phyloP scores from a whole-genome alignment of 2,888 invertebrate genomes.

The Cetonia aurata region DNA sequence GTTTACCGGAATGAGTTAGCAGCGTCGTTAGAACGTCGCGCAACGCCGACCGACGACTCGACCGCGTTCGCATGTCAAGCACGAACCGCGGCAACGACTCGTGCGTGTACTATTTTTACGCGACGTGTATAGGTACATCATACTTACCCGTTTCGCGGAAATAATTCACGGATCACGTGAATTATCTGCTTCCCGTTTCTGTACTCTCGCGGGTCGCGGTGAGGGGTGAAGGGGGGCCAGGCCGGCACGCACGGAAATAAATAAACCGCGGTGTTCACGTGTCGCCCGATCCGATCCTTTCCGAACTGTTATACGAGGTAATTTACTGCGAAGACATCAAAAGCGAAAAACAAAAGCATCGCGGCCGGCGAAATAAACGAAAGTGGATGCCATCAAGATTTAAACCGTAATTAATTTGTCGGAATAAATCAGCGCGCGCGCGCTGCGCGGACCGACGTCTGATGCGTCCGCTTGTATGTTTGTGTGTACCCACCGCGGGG shows the following conservation, averaged over 20 bases:
- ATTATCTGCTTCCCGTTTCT: constrained; percentile 4
- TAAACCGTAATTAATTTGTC: constrained; percentile 37
- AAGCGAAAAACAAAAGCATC: constrained; percentile 25
- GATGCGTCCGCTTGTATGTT: no score
- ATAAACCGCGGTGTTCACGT: not conserved
- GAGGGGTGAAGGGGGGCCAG: constrained; percentile 1
- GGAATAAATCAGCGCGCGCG: constrained; percentile 17
- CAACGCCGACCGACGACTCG: not conserved
- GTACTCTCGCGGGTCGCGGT: not conserved
- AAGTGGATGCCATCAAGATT: constrained; percentile 29
- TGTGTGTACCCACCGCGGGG: no score
- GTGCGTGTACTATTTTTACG: constrained; percentile 38
- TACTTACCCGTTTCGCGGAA: constrained; percentile 30
- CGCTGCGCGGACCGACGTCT: no score
- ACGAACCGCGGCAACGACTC: constrained; percentile 30
- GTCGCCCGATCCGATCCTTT: constrained; percentile 17
- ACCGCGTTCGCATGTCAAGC: constrained; percentile 29
- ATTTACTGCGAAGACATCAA: constrained; percentile 40
- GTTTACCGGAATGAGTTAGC: constrained; percentile 5
- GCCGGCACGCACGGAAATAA: no score
- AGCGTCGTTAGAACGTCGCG: constrained; percentile 9
- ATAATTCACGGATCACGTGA: constrained; percentile 28
- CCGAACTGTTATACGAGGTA: constrained; percentile 27
- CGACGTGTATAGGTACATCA: constrained; percentile 33
- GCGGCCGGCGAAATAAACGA: constrained; percentile 11